These are phyloP conservation scores for Phylloscopus trochiloides DNA, from an alignment of 2,113 vertebrate genomes.

Conservation along the genomic window DNA sequence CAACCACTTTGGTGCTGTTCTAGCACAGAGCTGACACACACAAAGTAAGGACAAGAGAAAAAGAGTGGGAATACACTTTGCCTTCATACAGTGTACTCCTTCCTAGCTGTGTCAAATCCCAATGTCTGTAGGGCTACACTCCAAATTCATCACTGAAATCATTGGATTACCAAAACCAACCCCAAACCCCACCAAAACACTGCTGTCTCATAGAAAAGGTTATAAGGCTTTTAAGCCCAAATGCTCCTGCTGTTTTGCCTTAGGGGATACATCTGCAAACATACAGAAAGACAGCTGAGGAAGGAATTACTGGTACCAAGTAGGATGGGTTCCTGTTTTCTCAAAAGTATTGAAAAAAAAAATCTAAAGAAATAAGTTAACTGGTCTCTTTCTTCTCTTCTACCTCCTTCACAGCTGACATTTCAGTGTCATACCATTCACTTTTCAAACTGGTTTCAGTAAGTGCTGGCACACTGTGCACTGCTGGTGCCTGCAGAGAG, in stretches of 20 bases:
- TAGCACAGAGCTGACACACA: fast-evolving
- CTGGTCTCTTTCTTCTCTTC: neutral
- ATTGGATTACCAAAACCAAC: neutral
- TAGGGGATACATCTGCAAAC: neutral
- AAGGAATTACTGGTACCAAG: neutral
- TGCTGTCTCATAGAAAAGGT: neutral
- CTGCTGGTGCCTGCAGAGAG: too few species aligned
- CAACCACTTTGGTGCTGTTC: neutral
- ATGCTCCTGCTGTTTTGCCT: neutral
- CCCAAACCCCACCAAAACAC: neutral
- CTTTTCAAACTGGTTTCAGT: neutral
- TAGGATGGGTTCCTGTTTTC: neutral
- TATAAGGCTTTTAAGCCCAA: neutral
- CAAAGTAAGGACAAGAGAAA: neutral
- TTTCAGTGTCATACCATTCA: neutral
- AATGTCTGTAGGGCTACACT: neutral
- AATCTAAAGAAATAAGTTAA: neutral
- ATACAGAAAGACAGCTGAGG: neutral
- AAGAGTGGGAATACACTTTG: neutral
- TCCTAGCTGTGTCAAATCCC: neutral
- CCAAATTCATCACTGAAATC: neutral
- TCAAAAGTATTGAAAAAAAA: neutral
- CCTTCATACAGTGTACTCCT: neutral
- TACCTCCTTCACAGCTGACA: neutral
- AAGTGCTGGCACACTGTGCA: fast-evolving